Evolutionary conservation across 2,797 vertebrate species (phyloP).

Genomic region (Liparis tanakae): DNA sequence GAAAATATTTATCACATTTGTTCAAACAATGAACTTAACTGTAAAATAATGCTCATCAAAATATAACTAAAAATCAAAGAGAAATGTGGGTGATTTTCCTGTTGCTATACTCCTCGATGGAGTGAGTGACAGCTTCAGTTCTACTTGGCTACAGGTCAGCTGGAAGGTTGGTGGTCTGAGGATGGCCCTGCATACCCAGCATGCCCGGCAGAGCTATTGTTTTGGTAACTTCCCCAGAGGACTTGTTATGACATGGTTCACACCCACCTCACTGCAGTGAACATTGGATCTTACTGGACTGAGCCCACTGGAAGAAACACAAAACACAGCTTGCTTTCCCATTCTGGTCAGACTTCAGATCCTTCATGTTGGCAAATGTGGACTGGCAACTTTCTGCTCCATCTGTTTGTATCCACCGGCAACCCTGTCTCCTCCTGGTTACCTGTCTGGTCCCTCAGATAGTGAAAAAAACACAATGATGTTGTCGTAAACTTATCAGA

Average conservation of each 20-base stretch:
- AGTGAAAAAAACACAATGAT: no score
- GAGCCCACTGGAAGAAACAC: conserved; percentile 38
- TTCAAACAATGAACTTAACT: no score
- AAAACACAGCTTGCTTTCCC: conserved; percentile 30
- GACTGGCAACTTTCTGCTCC: conserved; percentile 63
- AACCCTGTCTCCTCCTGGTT: conserved; percentile 56
- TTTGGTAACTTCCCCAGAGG: conserved; percentile 71
- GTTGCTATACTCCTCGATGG: neutral
- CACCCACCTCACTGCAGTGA: conserved; percentile 64
- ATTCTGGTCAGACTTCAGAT: conserved; percentile 57
- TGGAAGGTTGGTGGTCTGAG: conserved; percentile 33
- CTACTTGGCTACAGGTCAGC: conserved; percentile 1
- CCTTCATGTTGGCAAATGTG: conserved; percentile 49
- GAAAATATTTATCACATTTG: no score
- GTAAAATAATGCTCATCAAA: neutral
- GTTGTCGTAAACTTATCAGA: conserved; percentile 4
- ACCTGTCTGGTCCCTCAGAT: conserved; percentile 20
- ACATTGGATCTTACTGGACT: conserved; percentile 55
- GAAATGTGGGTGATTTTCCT: neutral
- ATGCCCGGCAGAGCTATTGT: conserved; percentile 71
- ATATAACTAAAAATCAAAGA: neutral
- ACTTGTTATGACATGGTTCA: conserved; percentile 74
- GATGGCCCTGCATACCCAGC: conserved; percentile 53
- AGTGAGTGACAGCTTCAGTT: neutral
- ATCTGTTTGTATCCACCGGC: conserved; percentile 59